Percentiles rank a stretch among this genome's conserved stretches.
phyloP scores from a whole-genome alignment of 2,888 invertebrate genomes.

The Sacculina carcini region DNA sequence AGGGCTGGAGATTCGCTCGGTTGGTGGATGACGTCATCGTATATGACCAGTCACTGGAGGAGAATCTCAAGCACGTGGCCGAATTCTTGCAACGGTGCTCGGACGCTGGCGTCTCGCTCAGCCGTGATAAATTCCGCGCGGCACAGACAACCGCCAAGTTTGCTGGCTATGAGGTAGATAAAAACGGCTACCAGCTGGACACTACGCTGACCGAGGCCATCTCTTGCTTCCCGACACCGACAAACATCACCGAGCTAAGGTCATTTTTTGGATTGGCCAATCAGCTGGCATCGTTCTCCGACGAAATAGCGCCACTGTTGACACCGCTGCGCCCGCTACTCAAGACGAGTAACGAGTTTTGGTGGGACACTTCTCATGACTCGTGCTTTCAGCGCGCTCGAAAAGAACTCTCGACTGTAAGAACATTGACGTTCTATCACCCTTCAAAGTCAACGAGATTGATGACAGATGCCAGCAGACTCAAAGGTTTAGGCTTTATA shows the following conservation, averaged over 20 bases:
- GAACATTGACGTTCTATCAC: not conserved
- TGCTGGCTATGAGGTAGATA: not conserved
- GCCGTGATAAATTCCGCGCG: not conserved
- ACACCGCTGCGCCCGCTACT: not conserved
- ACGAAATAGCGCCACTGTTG: not conserved
- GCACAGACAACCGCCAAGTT: not conserved
- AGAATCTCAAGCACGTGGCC: not conserved
- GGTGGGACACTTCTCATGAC: not conserved
- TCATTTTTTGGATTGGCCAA: not conserved
- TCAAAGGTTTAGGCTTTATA: not conserved
- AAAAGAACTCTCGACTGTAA: not conserved
- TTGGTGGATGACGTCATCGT: not conserved
- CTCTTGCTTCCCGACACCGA: not conserved
- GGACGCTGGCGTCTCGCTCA: not conserved
- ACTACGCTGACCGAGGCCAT: not conserved
- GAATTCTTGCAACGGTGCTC: not conserved
- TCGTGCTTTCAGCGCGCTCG: not conserved
- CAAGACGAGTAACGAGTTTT: not conserved
- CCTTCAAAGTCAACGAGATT: not conserved
- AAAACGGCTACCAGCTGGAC: not conserved
- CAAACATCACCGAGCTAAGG: not conserved
- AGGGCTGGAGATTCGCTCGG: not conserved
- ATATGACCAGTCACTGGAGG: not conserved
- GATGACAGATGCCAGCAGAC: not conserved
- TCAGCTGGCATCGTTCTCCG: not conserved